Conservation (phyloP, 2,797 vertebrate species). For the Gouania willdenowi region DNA sequence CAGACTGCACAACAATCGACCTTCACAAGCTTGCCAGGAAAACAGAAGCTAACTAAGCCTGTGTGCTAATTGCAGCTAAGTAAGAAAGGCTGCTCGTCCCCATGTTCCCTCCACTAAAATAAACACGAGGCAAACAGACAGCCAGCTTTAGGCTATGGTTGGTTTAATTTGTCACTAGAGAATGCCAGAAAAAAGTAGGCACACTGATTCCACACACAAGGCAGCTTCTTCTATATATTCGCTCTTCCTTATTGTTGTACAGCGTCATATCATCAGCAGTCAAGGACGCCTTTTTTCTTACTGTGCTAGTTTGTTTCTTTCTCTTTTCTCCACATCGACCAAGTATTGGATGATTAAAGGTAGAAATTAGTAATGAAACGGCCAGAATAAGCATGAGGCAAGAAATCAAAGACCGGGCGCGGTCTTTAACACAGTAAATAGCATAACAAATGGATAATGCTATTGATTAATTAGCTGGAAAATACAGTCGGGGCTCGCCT, state of each 20-base stretch:
- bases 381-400: conserved; percentile 29
- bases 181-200: conserved; percentile 15
- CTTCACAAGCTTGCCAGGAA: conserved; percentile 14
- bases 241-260: conserved; percentile 36
- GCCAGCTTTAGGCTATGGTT: conserved; percentile 23
- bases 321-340: conserved; percentile 12
- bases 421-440: conserved; percentile 64
- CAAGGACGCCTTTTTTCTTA: conserved; percentile 34
- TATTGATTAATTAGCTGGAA: conserved; percentile 71
- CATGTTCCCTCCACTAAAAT: conserved; percentile 18
- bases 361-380: conserved; percentile 18
- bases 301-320: conserved; percentile 10
- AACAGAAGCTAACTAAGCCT: conserved; percentile 20
- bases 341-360: conserved; percentile 19
- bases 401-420: conserved; percentile 47
- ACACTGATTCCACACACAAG: background rate
- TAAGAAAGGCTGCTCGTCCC: background rate
- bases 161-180: conserved; percentile 20
- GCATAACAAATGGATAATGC: conserved; percentile 62
- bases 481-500: conserved; percentile 34
- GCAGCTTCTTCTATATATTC: conserved; percentile 3
- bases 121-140: conserved; percentile 46
- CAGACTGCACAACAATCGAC: conserved; percentile 2
- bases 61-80: conserved; percentile 16
- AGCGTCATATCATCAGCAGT: conserved; percentile 38